A percentile compares a stretch with the other conserved stretches of the same genome.
Evolutionary conservation across 2,797 vertebrate species (phyloP).

Genomic region (Falco novaeseelandiae): DNA sequence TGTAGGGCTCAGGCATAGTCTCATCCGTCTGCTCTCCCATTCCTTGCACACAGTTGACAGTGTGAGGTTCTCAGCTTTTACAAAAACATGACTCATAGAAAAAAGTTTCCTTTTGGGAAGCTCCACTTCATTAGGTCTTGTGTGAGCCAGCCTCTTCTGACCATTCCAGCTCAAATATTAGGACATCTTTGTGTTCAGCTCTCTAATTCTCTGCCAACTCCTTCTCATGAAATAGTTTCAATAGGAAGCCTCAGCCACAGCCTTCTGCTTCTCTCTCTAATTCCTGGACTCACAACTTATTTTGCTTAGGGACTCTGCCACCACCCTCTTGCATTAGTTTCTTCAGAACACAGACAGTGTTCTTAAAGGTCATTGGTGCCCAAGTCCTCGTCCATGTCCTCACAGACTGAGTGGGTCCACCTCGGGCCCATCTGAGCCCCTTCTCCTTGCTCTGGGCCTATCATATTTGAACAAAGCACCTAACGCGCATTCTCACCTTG

Average conservation of each 20-base stretch:
- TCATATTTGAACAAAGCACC: neutral
- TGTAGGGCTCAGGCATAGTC: neutral
- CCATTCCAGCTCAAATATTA: neutral
- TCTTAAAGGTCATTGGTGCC: neutral
- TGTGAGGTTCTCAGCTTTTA: neutral
- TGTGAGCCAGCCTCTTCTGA: neutral
- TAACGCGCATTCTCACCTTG: neutral
- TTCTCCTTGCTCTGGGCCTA: neutral
- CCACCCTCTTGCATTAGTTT: neutral
- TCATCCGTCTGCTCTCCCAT: neutral
- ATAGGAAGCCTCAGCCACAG: neutral
- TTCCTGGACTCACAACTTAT: neutral
- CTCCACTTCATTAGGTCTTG: neutral
- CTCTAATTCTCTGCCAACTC: neutral
- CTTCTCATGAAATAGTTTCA: neutral
- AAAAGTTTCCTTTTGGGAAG: neutral
- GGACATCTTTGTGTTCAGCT: neutral
- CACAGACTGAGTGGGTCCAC: neutral
- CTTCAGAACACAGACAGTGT: neutral
- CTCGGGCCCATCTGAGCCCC: neutral
- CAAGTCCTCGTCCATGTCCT: neutral
- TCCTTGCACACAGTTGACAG: neutral
- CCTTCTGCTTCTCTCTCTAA: neutral
- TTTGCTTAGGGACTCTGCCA: neutral
- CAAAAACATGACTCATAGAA: constrained; percentile 19